These are phyloP conservation scores for Philopedon plagiatum DNA, from an alignment of 2,888 invertebrate species.

Conservation along the genomic window DNA sequence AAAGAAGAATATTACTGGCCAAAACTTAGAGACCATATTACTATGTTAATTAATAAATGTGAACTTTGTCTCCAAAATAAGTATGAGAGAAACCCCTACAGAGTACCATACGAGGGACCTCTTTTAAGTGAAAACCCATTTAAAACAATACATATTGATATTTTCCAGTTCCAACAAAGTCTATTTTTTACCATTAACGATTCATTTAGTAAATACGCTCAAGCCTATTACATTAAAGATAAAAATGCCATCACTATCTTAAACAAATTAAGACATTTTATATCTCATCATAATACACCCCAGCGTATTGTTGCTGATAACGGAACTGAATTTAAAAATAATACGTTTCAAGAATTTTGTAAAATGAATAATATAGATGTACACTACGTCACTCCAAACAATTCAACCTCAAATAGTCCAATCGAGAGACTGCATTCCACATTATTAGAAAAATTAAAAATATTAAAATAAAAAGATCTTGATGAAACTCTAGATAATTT, in stretches of 20 bases:
- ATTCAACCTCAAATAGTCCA: conserved; percentile 18
- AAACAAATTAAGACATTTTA: conserved; percentile 26
- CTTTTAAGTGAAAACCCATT: neutral
- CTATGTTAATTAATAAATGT: conserved; percentile 12
- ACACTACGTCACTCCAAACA: conserved; percentile 6
- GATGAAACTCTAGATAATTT: neutral
- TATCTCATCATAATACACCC: conserved; percentile 21
- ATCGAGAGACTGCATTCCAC: conserved; percentile 14
- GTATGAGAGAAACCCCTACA: conserved; percentile 6
- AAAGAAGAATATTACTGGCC: neutral
- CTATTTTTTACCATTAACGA: conserved; percentile 15
- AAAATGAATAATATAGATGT: neutral
- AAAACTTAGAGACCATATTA: neutral
- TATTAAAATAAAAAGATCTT: conserved; percentile 1
- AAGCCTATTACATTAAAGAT: neutral
- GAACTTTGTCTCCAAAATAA: conserved; percentile 6
- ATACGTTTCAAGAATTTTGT: conserved; percentile 16
- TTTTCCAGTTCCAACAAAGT: neutral
- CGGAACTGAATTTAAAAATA: conserved; percentile 21
- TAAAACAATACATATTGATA: neutral
- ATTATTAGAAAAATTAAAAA: conserved; percentile 17
- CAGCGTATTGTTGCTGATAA: neutral
- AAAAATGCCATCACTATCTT: conserved; percentile 9
- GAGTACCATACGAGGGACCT: neutral
- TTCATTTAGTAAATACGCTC: conserved; percentile 15